phyloP scores from a whole-genome alignment of 2,797 vertebrate species.

The Danio jaintianensis region DNA sequence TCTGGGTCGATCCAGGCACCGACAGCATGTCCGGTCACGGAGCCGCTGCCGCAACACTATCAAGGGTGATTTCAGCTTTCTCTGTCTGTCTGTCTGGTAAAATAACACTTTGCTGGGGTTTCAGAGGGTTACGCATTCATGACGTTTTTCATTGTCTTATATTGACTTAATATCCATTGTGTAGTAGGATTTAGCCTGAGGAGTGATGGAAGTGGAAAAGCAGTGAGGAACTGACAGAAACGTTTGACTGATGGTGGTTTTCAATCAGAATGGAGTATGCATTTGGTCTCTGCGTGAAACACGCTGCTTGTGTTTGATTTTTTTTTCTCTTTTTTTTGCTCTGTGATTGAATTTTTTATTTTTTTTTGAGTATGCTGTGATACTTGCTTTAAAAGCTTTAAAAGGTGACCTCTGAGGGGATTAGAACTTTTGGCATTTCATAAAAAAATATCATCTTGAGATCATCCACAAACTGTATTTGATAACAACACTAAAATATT shows the following conservation, averaged over 20 bases:
- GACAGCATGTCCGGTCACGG: constrained; percentile 82
- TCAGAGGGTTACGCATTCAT: not conserved
- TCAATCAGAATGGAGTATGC: constrained; percentile 11
- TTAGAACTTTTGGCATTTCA: not conserved
- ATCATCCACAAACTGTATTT: not conserved
- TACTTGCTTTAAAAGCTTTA: not conserved
- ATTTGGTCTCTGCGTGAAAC: not conserved
- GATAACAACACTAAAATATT: not conserved
- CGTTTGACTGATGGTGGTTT: not conserved
- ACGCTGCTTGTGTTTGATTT: not conserved
- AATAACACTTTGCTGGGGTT: not conserved
- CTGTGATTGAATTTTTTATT: not conserved
- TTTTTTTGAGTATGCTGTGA: not conserved
- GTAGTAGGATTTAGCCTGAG: constrained; percentile 1
- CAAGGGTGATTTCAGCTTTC: constrained; percentile 75
- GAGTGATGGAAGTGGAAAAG: not conserved
- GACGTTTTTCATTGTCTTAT: constrained; percentile 21
- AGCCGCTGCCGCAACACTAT: constrained; percentile 79
- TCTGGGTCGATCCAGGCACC: constrained; percentile 81
- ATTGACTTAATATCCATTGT: constrained; percentile 13
- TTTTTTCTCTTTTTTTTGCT: not conserved
- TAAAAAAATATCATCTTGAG: not conserved
- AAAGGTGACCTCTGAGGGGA: not conserved
- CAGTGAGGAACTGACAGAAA: not conserved
- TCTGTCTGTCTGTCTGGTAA: constrained; percentile 12